These are phyloP conservation scores for Tangachromis dhanisi DNA, from an alignment of 2,113 vertebrate genomes.

Conservation along the genomic window DNA sequence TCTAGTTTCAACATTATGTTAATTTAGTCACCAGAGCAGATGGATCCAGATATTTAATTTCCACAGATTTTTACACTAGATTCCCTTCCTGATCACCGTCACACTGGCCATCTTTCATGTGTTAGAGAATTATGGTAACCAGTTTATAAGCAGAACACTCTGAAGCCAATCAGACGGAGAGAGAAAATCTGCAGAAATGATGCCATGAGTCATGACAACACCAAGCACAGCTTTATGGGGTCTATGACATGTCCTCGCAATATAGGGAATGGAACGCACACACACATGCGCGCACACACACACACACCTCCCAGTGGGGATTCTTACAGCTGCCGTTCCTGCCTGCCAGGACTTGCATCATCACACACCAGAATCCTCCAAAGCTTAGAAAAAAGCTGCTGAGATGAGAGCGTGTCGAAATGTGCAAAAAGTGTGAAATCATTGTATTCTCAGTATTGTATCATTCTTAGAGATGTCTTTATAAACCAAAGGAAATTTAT, in stretches of 20 bases:
- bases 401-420: not conserved
- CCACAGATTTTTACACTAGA: not conserved
- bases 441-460: not conserved
- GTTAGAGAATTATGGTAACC: not conserved
- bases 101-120: not conserved
- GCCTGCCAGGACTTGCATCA: slow-evolving; percentile 34
- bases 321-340: slow-evolving; percentile 13
- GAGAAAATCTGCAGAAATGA: not conserved
- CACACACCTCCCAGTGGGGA: not conserved
- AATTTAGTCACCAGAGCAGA: not conserved
- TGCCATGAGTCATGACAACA: not conserved
- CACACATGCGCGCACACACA: not conserved
- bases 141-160: not conserved
- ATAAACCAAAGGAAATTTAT: not conserved
- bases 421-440: not conserved
- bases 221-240: not conserved
- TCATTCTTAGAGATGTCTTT: not conserved
- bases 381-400: not conserved
- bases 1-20: not conserved
- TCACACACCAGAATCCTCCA: slow-evolving; percentile 3
- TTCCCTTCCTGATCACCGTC: not conserved
- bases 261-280: not conserved
- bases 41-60: not conserved
- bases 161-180: not conserved
- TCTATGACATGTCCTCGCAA: not conserved